These are phyloP conservation scores for Gyps fulvus DNA, from an alignment of 2,113 vertebrate genomes.

Conservation along the genomic window DNA sequence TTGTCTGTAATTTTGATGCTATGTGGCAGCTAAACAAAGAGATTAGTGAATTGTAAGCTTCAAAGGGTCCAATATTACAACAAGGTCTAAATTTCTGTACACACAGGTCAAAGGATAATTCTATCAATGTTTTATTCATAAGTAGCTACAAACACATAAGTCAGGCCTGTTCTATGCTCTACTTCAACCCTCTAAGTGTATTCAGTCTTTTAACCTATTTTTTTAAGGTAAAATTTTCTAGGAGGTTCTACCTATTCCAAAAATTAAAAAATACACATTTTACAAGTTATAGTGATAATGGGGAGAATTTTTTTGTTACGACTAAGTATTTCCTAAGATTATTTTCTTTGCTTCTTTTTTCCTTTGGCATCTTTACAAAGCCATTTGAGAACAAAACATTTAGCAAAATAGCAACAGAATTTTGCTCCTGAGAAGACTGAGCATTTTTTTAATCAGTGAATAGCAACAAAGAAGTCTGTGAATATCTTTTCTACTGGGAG, in stretches of 20 bases:
- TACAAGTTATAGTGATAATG: neutral
- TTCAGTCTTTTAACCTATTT: neutral
- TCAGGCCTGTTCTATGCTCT: neutral
- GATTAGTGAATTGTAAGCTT: neutral
- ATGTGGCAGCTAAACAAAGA: neutral
- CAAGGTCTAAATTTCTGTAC: neutral
- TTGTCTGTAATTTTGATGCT: neutral
- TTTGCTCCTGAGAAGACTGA: neutral
- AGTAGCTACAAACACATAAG: neutral
- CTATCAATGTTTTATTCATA: neutral
- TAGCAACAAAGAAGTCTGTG: neutral
- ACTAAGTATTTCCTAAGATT: neutral
- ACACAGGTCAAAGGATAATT: neutral
- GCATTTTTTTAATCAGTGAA: neutral
- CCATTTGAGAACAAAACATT: neutral
- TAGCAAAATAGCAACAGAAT: neutral
- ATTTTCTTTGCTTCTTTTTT: neutral
- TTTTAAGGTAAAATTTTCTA: neutral
- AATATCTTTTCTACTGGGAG: neutral
- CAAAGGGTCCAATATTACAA: neutral
- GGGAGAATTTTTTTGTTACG: neutral
- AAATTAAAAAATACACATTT: neutral
- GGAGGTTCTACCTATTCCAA: neutral
- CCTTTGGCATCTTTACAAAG: neutral
- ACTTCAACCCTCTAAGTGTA: neutral